phyloP scores from a whole-genome alignment of 2,888 invertebrate genomes.

The Mythimna vitellina region DNA sequence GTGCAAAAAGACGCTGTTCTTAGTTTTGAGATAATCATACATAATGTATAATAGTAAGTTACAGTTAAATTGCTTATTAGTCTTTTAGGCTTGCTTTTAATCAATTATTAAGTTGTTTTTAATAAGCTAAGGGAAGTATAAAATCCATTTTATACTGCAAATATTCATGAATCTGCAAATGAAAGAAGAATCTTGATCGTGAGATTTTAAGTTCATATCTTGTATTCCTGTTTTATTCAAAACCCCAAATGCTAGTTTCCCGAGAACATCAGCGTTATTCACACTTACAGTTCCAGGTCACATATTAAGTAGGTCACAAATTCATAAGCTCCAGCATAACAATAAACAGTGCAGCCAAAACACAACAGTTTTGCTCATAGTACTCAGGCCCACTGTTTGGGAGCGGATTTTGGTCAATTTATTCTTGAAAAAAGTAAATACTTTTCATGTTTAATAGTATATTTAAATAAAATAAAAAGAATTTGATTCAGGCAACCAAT shows the following conservation, averaged over 20 bases:
- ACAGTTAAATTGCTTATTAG: too few relatives aligned
- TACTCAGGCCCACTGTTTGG: too few relatives aligned
- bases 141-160: neutral
- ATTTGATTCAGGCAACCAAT: too few relatives aligned
- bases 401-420: too few relatives aligned
- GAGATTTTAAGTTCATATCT: neutral
- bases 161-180: neutral
- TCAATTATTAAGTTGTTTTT: too few relatives aligned
- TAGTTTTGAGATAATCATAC: too few relatives aligned
- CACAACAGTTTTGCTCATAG: conserved; percentile 26
- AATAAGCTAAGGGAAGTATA: neutral
- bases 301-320: conserved; percentile 35
- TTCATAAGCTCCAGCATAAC: conserved; percentile 6
- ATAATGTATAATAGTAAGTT: too few relatives aligned
- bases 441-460: too few relatives aligned
- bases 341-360: conserved; percentile 11
- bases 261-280: conserved; percentile 20
- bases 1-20: too few relatives aligned
- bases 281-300: conserved; percentile 26
- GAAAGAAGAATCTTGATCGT: conserved; percentile 1
- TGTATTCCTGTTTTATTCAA: conserved; percentile 21
- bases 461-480: too few relatives aligned
- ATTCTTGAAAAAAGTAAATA: too few relatives aligned
- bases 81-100: too few relatives aligned
- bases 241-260: conserved; percentile 14